A percentile compares a stretch with the other conserved stretches of the same genome.
Conservation (phyloP, 2,888 invertebrate species). For the Biston stratarius region DNA sequence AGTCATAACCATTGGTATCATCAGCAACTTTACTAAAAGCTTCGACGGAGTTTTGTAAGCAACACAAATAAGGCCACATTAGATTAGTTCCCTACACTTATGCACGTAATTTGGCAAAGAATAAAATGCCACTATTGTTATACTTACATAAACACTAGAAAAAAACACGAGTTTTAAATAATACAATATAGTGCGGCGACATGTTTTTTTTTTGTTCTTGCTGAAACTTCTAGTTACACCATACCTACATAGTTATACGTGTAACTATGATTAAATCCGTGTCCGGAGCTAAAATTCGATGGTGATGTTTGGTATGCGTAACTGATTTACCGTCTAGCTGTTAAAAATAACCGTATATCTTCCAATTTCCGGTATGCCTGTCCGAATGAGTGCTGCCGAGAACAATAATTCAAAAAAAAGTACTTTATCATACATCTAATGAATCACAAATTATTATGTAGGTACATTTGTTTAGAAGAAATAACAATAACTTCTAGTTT, state of each 20-base stretch:
- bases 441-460: not conserved
- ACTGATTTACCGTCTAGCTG: slow-evolving; percentile 19
- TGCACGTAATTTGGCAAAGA: no score
- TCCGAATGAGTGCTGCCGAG: slow-evolving; percentile 8
- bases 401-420: slow-evolving; percentile 12
- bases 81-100: no score
- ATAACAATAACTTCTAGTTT: not conserved
- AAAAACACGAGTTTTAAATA: no score
- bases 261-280: not conserved
- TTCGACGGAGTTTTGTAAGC: no score
- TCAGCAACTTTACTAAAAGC: no score
- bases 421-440: not conserved
- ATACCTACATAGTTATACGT: not conserved
- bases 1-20: no score
- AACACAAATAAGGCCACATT: no score
- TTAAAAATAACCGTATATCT: slow-evolving; percentile 19
- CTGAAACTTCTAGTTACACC: not conserved
- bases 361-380: slow-evolving; percentile 22
- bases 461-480: not conserved
- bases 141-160: no score
- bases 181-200: no score
- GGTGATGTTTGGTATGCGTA: slow-evolving; percentile 22
- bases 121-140: no score
- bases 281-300: slow-evolving; percentile 11
- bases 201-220: not conserved